A percentile compares a stretch with the other conserved stretches of the same genome.
Evolutionary conservation across 2,113 vertebrate species (phyloP).

Genomic region (Speoplatyrhinus poulsoni): DNA sequence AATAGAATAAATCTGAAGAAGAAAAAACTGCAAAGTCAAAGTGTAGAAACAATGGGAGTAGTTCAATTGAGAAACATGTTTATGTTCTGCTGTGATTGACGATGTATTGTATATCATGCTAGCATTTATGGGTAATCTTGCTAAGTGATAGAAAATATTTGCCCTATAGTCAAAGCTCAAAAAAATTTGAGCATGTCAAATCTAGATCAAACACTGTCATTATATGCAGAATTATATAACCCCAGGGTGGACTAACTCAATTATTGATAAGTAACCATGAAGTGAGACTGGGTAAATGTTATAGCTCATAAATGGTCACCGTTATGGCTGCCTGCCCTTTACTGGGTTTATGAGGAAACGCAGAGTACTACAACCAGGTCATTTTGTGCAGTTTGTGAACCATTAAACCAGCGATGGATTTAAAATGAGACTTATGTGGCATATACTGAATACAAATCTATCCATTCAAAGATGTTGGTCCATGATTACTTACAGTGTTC

Average conservation of each 20-base stretch:
- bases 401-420: slow-evolving; percentile 44
- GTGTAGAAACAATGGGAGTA: no score
- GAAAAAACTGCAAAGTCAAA: no score
- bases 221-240: not conserved
- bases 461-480: slow-evolving; percentile 22
- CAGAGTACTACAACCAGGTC: slow-evolving; percentile 7
- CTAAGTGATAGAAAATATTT: no score
- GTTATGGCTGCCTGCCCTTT: slow-evolving; percentile 7
- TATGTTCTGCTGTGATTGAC: no score
- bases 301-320: slow-evolving; percentile 10
- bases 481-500: slow-evolving; percentile 30
- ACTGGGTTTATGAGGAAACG: slow-evolving; percentile 25
- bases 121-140: no score
- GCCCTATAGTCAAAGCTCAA: no score
- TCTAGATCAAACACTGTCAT: not conserved
- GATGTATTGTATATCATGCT: no score
- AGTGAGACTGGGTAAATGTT: slow-evolving; percentile 9
- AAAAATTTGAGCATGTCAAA: no score
- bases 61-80: no score
- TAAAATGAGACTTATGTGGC: slow-evolving; percentile 45
- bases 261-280: slow-evolving; percentile 6
- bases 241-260: not conserved
- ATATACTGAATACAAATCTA: slow-evolving; percentile 40
- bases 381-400: slow-evolving; percentile 34
- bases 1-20: no score